phyloP scores from a whole-genome alignment of 2,113 vertebrate species.

The Amazona guildingii region DNA sequence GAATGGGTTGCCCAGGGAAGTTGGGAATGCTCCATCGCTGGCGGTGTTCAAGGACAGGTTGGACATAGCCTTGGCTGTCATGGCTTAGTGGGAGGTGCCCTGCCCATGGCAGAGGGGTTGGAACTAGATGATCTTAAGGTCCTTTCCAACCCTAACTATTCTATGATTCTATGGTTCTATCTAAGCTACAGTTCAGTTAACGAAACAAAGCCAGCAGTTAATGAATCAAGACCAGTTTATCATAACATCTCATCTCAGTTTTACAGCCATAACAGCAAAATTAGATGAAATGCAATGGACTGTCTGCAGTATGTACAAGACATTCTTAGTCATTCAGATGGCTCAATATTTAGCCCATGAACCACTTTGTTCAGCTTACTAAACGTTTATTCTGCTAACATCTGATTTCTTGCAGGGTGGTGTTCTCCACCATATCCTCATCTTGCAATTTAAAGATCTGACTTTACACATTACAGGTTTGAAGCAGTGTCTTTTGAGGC shows the following conservation, averaged over 20 bases:
- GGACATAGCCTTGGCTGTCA: too few species aligned
- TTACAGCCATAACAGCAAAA: background rate
- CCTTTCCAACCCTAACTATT: too few species aligned
- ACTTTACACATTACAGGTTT: constrained; percentile 58
- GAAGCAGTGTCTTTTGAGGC: constrained; percentile 41
- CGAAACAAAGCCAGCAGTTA: background rate
- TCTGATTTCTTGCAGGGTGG: constrained; percentile 37
- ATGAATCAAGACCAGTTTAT: background rate
- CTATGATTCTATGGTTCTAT: too few species aligned
- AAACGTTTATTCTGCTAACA: constrained; percentile 13
- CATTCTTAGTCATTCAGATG: background rate
- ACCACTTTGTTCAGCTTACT: background rate
- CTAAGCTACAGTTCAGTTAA: background rate
- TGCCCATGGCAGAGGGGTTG: too few species aligned
- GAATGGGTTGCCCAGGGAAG: too few species aligned
- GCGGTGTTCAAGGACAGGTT: too few species aligned
- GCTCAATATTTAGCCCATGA: background rate
- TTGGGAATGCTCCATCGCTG: too few species aligned
- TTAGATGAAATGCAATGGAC: background rate
- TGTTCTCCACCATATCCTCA: constrained; percentile 16
- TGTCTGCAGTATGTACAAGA: background rate
- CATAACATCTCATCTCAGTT: background rate
- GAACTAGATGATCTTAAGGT: too few species aligned
- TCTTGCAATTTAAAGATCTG: constrained; percentile 59
- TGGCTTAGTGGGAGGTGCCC: too few species aligned